These are phyloP conservation scores for Characodon lateralis DNA, from an alignment of 2,797 vertebrate species.

Conservation along the genomic window DNA sequence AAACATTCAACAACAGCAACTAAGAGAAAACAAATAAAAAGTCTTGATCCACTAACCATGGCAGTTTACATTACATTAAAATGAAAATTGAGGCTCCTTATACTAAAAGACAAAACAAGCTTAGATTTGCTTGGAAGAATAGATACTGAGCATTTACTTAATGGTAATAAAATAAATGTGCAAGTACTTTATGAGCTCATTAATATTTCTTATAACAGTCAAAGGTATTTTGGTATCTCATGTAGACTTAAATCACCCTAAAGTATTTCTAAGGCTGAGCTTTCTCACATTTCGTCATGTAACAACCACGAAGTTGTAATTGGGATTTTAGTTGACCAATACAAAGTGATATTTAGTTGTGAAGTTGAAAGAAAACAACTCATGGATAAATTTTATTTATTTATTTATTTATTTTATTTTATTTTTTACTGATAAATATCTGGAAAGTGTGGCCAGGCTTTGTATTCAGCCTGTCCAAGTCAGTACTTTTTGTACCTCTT, in stretches of 20 bases:
- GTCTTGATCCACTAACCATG: neutral
- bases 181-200: neutral
- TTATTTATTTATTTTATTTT: neutral
- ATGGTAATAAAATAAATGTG: neutral
- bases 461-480: neutral
- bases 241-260: neutral
- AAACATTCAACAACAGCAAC: neutral
- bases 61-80: neutral
- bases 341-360: neutral
- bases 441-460: neutral
- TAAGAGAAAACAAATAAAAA: neutral
- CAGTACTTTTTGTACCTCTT: neutral
- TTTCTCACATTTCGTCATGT: neutral
- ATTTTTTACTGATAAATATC: neutral
- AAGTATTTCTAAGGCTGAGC: neutral
- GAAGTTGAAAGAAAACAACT: neutral
- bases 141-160: neutral
- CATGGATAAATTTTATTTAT: neutral
- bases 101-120: neutral
- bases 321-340: neutral
- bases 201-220: neutral
- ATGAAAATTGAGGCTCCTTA: neutral
- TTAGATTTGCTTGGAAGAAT: neutral
- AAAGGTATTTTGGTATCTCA: neutral
- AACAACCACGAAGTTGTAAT: neutral